Percentiles rank a stretch among this genome's conserved stretches.
These are phyloP conservation scores for Isurus oxyrinchus DNA, from an alignment of 2,113 vertebrate species.

Conservation along the genomic window DNA sequence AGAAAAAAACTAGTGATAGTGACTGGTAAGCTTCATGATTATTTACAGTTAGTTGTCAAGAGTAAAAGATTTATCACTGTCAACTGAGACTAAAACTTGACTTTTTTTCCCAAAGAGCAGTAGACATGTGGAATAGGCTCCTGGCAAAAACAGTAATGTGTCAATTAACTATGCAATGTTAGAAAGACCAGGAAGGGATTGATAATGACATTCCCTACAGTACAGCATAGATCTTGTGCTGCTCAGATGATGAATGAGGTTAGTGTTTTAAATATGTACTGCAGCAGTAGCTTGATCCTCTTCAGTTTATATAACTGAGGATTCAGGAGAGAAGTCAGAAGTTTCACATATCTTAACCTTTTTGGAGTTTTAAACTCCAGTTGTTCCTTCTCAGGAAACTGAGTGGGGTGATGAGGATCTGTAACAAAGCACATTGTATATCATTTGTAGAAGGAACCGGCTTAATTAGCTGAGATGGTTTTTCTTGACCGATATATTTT, in stretches of 20 bases:
- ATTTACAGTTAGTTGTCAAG: neutral
- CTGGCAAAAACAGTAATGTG: neutral
- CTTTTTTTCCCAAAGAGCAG: neutral
- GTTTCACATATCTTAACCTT: neutral
- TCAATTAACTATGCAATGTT: neutral
- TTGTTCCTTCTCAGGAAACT: neutral
- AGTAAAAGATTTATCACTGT: neutral
- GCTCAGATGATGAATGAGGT: neutral
- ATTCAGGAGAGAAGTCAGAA: neutral
- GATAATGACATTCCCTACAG: neutral
- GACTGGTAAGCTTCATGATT: neutral
- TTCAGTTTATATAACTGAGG: neutral
- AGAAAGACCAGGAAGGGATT: neutral
- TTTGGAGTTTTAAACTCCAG: neutral
- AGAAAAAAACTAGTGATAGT: neutral
- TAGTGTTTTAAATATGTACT: neutral
- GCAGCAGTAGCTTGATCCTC: neutral
- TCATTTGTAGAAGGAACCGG: neutral
- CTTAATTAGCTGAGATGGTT: neutral
- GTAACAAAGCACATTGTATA: neutral
- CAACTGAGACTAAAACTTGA: neutral
- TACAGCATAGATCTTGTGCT: neutral
- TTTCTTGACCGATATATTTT: neutral
- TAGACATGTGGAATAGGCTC: neutral
- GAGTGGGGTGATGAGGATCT: neutral